Evolutionary conservation across 2,888 invertebrate genomes (phyloP).

Genomic region (Drosophila anomelani): DNA sequence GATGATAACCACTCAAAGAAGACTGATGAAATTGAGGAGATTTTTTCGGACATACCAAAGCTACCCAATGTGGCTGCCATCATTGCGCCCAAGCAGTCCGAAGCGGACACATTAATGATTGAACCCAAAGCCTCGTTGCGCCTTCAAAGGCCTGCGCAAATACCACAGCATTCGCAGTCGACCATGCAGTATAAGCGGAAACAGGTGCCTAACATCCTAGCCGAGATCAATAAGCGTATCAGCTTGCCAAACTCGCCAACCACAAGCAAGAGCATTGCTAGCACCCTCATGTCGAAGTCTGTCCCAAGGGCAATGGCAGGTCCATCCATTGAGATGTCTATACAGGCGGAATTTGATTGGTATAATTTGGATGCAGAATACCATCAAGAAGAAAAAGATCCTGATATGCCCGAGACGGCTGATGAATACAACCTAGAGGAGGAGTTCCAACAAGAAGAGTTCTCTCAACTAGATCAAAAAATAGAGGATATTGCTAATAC

Average conservation of each 20-base stretch:
- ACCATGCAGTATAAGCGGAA: slow-evolving; percentile 78
- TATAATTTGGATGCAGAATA: slow-evolving; percentile 84
- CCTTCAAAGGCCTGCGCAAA: slow-evolving; percentile 56
- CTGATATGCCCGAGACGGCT: slow-evolving; percentile 31
- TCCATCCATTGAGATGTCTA: slow-evolving; percentile 69
- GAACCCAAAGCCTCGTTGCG: slow-evolving; percentile 17
- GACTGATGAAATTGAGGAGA: slow-evolving; percentile 84
- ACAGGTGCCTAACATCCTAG: slow-evolving; percentile 82
- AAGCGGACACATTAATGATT: slow-evolving; percentile 57
- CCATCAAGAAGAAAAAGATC: slow-evolving; percentile 54
- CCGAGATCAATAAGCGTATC: slow-evolving; percentile 83
- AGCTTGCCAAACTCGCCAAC: slow-evolving; percentile 74
- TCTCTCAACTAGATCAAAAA: not conserved
- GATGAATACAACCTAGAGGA: slow-evolving; percentile 84
- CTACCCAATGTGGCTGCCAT: slow-evolving; percentile 91
- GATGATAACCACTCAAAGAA: slow-evolving; percentile 73
- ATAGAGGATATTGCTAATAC: not conserved
- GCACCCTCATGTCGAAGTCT: slow-evolving; percentile 56
- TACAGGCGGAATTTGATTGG: slow-evolving; percentile 85
- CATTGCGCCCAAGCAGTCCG: slow-evolving; percentile 87
- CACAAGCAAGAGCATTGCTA: slow-evolving; percentile 55
- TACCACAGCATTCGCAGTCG: slow-evolving; percentile 26
- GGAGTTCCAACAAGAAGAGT: slow-evolving; percentile 71
- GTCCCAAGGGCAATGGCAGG: slow-evolving; percentile 50
- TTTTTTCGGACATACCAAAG: slow-evolving; percentile 88